These are phyloP conservation scores for Triplophysa siluroides DNA, from an alignment of 2,113 vertebrate genomes.

Conservation along the genomic window DNA sequence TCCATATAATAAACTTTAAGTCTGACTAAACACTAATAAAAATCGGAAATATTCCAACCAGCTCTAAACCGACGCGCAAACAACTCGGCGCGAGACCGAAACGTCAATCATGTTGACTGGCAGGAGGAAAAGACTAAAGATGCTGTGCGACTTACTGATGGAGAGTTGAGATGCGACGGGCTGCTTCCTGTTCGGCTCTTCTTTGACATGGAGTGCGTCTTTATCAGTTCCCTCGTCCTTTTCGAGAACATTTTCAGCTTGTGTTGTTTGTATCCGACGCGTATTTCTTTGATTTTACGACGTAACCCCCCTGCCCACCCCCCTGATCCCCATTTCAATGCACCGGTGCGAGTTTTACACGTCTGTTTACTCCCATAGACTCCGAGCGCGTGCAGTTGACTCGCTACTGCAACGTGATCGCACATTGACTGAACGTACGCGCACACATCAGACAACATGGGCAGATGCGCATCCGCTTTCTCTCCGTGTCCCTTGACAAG, in stretches of 20 bases:
- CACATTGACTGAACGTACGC: constrained; percentile 65
- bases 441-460: constrained; percentile 59
- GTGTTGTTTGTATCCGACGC: constrained; percentile 67
- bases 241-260: constrained; percentile 85
- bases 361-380: constrained; percentile 6
- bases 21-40: neutral
- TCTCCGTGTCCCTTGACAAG: constrained; percentile 18
- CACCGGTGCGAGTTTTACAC: constrained; percentile 3
- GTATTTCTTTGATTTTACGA: constrained; percentile 59
- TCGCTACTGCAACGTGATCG: constrained; percentile 61
- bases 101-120: constrained; percentile 37
- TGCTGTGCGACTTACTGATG: constrained; percentile 77
- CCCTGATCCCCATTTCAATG: constrained; percentile 67
- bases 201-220: constrained; percentile 94
- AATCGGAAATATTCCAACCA: neutral
- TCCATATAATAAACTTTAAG: neutral
- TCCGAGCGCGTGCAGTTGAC: constrained; percentile 56
- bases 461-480: constrained; percentile 66
- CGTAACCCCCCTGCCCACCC: constrained; percentile 68
- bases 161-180: constrained; percentile 77
- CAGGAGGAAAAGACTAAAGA: constrained; percentile 47
- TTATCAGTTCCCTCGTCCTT: constrained; percentile 92
- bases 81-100: neutral
- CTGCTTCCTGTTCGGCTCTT: constrained; percentile 87
- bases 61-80: neutral